These are phyloP conservation scores for Poeciliopsis gracilis DNA, from an alignment of 2,797 vertebrate species.

Conservation along the genomic window DNA sequence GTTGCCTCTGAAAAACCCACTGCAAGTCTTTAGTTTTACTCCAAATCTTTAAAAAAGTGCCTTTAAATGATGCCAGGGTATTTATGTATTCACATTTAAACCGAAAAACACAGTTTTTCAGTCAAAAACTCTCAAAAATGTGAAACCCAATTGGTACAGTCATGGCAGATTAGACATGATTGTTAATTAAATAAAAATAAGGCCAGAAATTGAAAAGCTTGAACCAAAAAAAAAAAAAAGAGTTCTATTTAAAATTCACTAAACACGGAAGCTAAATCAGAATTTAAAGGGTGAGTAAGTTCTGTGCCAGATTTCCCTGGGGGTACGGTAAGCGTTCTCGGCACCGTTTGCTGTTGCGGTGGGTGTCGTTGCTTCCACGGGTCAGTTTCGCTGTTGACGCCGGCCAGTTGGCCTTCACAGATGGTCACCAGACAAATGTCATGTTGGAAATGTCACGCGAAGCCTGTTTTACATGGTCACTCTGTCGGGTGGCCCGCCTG, in stretches of 20 bases:
- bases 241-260: background rate
- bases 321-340: background rate
- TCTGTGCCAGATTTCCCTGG: background rate
- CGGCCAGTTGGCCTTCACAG: conserved; percentile 67
- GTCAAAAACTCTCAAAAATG: background rate
- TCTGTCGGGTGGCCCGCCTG: conserved; percentile 35
- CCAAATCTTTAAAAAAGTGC: background rate
- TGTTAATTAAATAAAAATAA: background rate
- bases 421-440: conserved; percentile 74
- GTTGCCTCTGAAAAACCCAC: background rate
- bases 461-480: conserved; percentile 50
- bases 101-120: background rate
- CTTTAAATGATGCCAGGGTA: background rate
- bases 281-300: background rate
- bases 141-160: background rate
- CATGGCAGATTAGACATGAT: background rate
- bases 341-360: background rate
- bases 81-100: background rate
- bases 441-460: conserved; percentile 68
- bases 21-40: background rate
- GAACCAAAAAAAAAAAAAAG: background rate
- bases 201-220: background rate
- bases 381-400: conserved; percentile 34
- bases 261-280: background rate
- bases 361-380: conserved; percentile 11